A percentile compares a stretch with the other conserved stretches of the same genome.
These are phyloP conservation scores for Mormyrops boulengeri DNA, from an alignment of 2,797 vertebrate species.

Conservation along the genomic window DNA sequence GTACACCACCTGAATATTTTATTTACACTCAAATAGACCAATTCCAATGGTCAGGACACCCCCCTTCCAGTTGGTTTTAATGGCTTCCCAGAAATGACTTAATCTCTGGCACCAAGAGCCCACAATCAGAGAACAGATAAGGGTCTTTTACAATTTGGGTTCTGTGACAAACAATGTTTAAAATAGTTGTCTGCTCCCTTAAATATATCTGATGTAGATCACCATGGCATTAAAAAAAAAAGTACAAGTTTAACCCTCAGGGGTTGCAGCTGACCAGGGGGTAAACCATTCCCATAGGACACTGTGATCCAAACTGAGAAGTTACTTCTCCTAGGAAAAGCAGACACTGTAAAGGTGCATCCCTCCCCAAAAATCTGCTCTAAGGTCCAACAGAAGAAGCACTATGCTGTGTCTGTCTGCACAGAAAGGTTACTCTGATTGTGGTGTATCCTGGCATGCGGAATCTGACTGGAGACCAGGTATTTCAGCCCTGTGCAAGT, in stretches of 20 bases:
- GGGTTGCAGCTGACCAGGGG: background rate
- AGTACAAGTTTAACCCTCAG: background rate
- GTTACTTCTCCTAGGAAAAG: background rate
- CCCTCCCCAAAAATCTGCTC: background rate
- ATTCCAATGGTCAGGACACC: background rate
- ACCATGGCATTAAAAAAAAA: background rate
- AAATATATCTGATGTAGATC: background rate
- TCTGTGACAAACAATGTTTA: background rate
- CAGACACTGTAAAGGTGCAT: background rate
- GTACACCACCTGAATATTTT: conserved; percentile 30
- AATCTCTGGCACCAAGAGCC: background rate
- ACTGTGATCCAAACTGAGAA: background rate
- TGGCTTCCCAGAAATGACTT: background rate
- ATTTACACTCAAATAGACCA: conserved; percentile 35
- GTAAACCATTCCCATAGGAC: background rate
- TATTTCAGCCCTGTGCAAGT: conserved; percentile 6
- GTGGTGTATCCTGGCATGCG: background rate
- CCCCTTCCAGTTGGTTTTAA: background rate
- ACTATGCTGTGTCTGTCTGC: background rate
- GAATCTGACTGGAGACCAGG: background rate
- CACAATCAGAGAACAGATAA: background rate
- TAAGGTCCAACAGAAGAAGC: background rate
- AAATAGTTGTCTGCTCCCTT: background rate
- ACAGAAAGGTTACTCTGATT: background rate
- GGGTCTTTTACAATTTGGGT: background rate